Evolutionary conservation across 2,797 vertebrate genomes (phyloP), one percentile per base, ranked within the genome.

Genomic region (Hoplostethus mediterraneus): DNA sequence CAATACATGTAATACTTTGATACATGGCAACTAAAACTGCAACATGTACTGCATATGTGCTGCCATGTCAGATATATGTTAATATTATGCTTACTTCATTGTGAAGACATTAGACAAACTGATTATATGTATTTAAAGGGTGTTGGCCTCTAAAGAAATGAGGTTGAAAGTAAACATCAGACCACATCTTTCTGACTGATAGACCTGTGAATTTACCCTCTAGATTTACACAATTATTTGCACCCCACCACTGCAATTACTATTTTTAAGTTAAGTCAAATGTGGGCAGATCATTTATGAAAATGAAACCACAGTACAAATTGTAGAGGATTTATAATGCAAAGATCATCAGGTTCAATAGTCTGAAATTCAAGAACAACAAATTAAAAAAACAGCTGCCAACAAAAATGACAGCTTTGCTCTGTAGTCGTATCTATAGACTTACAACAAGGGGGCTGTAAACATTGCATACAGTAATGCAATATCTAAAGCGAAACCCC

Each of bases 261-360:
- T 48, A 21, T 21, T 21, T 58, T 67, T 55, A 67, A 71, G 28
- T 21, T 30, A 36, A 67, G 49, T 69, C 33, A 80, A 62, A 84
- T 62, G 42, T 69, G 74, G 56, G 13, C 72, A 73, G 49, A 77
- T 11, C 45, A 25, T 54, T 71, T 48, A 77, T 62, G 53, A 28
- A 83, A 74, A 81, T 59, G 0, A 2, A 13, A 2, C 0, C 6
- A 25, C 0, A 17, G 33, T 13, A 44, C 10, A 12, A 3, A 44
- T 12, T 12, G 11, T 12, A 40, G 38, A 40, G 2, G 38, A 40
- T 11, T 40, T 40, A 11, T 9, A 21, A 21, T 21, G 38, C 38
- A 51, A 42, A 72, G 72, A 9, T 53, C 17, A 10, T 28, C 11
- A n/a, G 16, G 7, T 28, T 8, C 25, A 53, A 11, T 5, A 9